A percentile compares a stretch with the other conserved stretches of the same genome.
Evolutionary conservation across 2,113 vertebrate genomes (phyloP).

Genomic region (Apodemus speciosus): DNA sequence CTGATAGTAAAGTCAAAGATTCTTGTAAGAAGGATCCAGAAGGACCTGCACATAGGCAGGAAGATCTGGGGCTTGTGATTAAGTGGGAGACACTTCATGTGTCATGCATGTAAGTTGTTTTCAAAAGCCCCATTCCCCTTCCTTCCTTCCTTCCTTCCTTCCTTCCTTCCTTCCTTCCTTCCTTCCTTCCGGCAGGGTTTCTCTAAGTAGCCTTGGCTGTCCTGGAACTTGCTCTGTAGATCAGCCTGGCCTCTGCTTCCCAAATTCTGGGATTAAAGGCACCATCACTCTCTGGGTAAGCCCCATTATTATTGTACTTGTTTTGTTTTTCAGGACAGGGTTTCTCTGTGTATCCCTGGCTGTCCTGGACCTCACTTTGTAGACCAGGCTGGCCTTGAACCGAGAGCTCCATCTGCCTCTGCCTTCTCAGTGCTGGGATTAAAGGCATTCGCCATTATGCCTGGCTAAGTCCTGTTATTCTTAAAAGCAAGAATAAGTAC

Average conservation of each 20-base stretch:
- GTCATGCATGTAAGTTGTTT: background rate
- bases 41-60: background rate
- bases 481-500: background rate
- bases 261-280: no score
- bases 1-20: background rate
- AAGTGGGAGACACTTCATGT: background rate
- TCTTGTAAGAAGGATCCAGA: background rate
- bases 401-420: background rate
- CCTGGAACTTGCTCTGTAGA: background rate
- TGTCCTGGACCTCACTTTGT: background rate
- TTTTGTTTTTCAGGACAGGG: background rate
- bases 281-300: no score
- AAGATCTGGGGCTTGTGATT: background rate
- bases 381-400: background rate
- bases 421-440: background rate
- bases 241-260: background rate
- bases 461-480: background rate
- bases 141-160: background rate
- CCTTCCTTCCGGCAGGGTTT: background rate
- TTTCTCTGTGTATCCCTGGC: background rate
- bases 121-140: background rate
- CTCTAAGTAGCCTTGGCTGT: background rate
- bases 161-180: background rate
- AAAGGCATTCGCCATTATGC: background rate
- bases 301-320: no score